These are phyloP conservation scores for Sesia apiformis DNA, from an alignment of 2,888 invertebrate genomes.

Conservation along the genomic window DNA sequence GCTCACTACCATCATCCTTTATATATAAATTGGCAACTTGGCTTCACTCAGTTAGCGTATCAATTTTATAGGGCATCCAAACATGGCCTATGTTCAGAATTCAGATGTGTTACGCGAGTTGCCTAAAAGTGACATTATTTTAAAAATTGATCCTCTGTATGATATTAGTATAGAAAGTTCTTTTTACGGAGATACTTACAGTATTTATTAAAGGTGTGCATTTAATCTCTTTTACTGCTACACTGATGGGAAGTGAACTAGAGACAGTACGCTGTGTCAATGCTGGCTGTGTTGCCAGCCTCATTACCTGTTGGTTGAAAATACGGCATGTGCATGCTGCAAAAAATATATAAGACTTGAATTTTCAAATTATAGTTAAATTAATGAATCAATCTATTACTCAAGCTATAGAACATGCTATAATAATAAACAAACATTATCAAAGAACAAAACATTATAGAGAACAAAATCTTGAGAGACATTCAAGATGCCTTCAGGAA, in stretches of 20 bases:
- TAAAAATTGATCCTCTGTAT: too few species aligned
- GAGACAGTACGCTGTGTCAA: constrained; percentile 22
- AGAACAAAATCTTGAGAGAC: too few species aligned
- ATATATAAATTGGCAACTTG: too few species aligned
- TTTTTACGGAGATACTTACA: constrained; percentile 24
- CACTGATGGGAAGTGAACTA: constrained; percentile 21
- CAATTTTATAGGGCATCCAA: too few species aligned
- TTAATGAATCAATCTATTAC: background rate
- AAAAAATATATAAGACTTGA: constrained; percentile 11
- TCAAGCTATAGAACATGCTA: background rate
- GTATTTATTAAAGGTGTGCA: constrained; percentile 42
- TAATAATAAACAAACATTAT: background rate
- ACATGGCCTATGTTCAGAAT: too few species aligned
- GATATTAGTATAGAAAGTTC: too few species aligned
- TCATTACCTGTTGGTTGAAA: constrained; percentile 41
- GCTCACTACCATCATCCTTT: too few species aligned
- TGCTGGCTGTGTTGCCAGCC: constrained; percentile 34
- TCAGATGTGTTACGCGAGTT: too few species aligned
- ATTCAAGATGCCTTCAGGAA: too few species aligned
- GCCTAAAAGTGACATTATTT: too few species aligned
- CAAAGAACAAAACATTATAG: too few species aligned
- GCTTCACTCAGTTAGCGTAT: too few species aligned
- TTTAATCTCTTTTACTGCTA: constrained; percentile 26
- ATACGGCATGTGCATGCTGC: constrained; percentile 39
- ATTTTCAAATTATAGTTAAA: background rate